These are phyloP conservation scores for Vesta saturnalis DNA, from an alignment of 2,888 invertebrate genomes.

Conservation along the genomic window DNA sequence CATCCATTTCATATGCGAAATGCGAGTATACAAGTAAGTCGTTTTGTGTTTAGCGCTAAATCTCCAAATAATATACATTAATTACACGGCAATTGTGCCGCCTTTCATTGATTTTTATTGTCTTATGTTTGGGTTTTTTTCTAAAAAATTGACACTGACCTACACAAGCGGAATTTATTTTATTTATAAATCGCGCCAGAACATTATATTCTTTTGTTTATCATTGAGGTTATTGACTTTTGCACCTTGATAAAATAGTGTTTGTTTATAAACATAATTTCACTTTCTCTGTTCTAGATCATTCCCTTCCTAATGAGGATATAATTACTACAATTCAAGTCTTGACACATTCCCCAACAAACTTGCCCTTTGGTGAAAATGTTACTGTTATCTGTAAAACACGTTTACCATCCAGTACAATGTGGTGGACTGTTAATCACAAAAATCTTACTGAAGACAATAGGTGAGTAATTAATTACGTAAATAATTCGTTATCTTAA, in stretches of 20 bases:
- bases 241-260: not conserved
- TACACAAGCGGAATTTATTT: not conserved
- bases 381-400: conserved; percentile 67
- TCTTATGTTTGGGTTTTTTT: not conserved
- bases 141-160: not conserved
- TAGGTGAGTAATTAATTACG: conserved; percentile 54
- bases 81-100: not conserved
- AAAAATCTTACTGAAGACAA: conserved; percentile 65
- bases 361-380: conserved; percentile 62
- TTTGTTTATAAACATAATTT: conserved; percentile 9
- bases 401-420: conserved; percentile 62
- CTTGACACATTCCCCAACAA: conserved; percentile 53
- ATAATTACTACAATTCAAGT: conserved; percentile 58
- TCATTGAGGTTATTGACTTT: conserved; percentile 15
- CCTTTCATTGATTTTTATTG: conserved; percentile 12
- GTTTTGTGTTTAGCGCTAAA: conserved; percentile 10
- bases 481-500: not conserved
- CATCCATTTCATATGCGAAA: conserved; percentile 45
- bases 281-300: conserved; percentile 36
- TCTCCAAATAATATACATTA: not conserved
- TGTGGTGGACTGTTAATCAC: conserved; percentile 70
- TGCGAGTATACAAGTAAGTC: conserved; percentile 57
- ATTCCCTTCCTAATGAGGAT: conserved; percentile 46
- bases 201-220: not conserved
- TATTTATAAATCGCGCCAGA: too few relatives aligned